Conservation (phyloP, 2,888 invertebrate species). For the Eupithecia inturbata region DNA sequence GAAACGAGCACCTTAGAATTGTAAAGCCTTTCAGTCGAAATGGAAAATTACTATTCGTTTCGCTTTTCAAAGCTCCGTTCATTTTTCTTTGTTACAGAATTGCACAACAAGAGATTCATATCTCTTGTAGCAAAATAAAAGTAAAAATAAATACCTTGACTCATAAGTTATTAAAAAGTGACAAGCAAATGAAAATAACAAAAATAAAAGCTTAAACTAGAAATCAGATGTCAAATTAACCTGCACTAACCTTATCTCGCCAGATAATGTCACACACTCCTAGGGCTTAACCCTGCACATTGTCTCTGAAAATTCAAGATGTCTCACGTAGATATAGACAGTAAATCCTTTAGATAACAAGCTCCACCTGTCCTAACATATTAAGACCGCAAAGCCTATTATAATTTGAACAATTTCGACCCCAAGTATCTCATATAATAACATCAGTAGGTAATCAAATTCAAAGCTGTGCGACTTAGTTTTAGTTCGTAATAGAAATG, state of each 20-base stretch:
- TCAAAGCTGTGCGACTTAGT: conserved; percentile 2
- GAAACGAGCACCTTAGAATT: conserved; percentile 6
- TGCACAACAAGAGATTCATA: neutral
- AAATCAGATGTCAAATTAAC: conserved; percentile 11
- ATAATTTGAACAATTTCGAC: conserved; percentile 20
- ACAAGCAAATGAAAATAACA: neutral
- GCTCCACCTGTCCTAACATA: conserved; percentile 21
- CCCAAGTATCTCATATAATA: conserved; percentile 16
- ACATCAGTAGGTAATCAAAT: conserved; percentile 14
- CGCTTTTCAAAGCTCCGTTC: conserved; percentile 23
- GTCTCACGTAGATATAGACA: conserved; percentile 11
- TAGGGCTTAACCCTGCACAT: neutral
- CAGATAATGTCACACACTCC: conserved; percentile 7
- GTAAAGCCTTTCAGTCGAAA: conserved; percentile 18
- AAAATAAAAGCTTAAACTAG: neutral
- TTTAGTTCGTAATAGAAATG: neutral
- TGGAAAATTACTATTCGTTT: conserved; percentile 25
- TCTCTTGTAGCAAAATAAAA: neutral
- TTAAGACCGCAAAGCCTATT: conserved; percentile 25
- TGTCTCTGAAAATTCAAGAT: conserved; percentile 15
- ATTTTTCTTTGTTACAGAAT: conserved; percentile 13
- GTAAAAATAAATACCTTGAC: neutral
- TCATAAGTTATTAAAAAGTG: conserved; percentile 2
- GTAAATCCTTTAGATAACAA: conserved; percentile 29
- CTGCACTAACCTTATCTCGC: conserved; percentile 11